These are phyloP conservation scores for Hydrolagus colliei DNA, from an alignment of 2,797 vertebrate genomes.

Conservation along the genomic window DNA sequence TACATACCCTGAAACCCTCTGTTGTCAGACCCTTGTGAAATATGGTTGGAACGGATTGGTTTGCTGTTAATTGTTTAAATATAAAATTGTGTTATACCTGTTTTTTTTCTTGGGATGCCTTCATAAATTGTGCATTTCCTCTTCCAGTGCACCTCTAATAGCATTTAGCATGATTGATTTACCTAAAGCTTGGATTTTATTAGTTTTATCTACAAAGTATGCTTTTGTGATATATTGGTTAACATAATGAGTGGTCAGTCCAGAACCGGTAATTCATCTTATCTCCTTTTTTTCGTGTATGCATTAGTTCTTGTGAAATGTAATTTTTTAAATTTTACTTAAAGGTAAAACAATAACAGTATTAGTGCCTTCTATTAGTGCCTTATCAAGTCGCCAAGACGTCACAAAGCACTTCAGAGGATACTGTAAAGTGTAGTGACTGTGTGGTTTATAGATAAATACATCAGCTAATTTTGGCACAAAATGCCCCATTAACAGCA, in stretches of 20 bases:
- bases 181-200: constrained; percentile 14
- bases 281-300: background rate
- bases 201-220: background rate
- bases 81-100: background rate
- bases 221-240: background rate
- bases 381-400: too few relatives aligned
- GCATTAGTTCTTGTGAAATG: constrained; percentile 23
- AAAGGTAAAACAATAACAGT: constrained; percentile 12
- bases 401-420: too few relatives aligned
- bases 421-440: too few relatives aligned
- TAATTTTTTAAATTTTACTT: constrained; percentile 37
- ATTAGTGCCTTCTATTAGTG: too few relatives aligned
- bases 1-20: background rate
- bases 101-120: background rate
- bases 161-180: constrained; percentile 30
- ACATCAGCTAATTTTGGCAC: too few relatives aligned
- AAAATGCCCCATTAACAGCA: too few relatives aligned
- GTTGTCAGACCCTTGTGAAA: background rate
- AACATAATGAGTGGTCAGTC: background rate
- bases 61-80: background rate
- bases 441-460: too few relatives aligned
- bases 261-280: constrained; percentile 34
- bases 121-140: constrained; percentile 11
- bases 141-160: background rate
- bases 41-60: background rate